Conservation (phyloP, 2,888 invertebrate species). For the Sycophila texana region DNA sequence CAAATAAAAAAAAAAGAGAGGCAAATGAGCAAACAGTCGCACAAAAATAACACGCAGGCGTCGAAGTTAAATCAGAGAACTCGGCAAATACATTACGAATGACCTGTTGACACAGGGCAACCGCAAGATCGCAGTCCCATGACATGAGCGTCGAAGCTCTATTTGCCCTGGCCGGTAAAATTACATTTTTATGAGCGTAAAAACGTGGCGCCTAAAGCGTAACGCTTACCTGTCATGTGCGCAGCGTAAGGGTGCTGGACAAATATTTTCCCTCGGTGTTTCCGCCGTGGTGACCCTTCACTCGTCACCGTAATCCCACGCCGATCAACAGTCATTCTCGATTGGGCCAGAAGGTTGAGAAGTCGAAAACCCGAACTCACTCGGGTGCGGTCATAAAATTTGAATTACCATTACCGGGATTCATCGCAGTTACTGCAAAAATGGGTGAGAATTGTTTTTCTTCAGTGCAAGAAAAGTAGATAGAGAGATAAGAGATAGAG, state of each 20-base stretch:
- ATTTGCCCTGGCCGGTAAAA: conserved; percentile 27
- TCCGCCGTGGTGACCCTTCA: conserved; percentile 33
- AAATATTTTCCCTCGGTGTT: conserved; percentile 51
- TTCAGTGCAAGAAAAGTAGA: neutral
- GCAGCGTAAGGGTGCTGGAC: conserved; percentile 37
- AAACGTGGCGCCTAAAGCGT: neutral
- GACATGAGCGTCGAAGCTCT: conserved; percentile 18
- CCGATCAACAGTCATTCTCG: conserved; percentile 44
- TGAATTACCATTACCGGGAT: too few relatives aligned
- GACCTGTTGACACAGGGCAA: neutral
- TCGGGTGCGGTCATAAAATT: neutral
- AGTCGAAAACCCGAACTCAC: neutral
- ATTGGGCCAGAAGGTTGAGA: neutral
- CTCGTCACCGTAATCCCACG: neutral
- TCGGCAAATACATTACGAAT: conserved; percentile 32
- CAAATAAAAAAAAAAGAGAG: too few relatives aligned
- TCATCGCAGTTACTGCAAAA: neutral
- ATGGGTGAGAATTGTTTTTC: neutral
- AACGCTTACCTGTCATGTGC: conserved; percentile 17
- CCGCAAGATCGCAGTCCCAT: conserved; percentile 31
- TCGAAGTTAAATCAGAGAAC: conserved; percentile 19
- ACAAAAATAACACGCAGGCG: neutral
- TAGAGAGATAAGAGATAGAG: too few relatives aligned
- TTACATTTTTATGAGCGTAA: conserved; percentile 31
- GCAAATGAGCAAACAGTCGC: neutral